A percentile compares a stretch with the other conserved stretches of the same genome.
Evolutionary conservation across 2,113 vertebrate genomes (phyloP).

Genomic region (Dipodomys merriami): DNA sequence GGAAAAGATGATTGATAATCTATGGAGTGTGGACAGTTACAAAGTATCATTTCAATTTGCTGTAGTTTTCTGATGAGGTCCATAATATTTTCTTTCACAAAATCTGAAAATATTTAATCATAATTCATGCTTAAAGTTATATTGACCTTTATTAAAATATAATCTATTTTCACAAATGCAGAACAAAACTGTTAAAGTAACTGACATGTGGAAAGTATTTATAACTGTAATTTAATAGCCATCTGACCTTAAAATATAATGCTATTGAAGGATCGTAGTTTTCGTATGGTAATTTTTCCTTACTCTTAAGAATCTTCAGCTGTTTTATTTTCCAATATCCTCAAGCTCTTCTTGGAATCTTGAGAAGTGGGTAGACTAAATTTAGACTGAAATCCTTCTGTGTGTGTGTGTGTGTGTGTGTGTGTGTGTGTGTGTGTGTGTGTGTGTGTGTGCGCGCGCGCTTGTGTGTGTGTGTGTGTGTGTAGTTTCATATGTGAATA

Average conservation of each 20-base stretch:
- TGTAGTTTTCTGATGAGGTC: constrained; percentile 33
- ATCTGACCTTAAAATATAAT: neutral
- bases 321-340: neutral
- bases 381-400: neutral
- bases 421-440: neutral
- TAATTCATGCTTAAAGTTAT: neutral
- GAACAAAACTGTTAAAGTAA: neutral
- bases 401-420: too few species aligned
- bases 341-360: neutral
- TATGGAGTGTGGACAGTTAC: neutral
- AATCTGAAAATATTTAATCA: constrained; percentile 9
- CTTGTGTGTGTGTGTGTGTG: neutral
- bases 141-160: neutral
- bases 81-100: constrained; percentile 23
- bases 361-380: neutral
- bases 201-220: neutral
- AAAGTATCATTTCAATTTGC: neutral
- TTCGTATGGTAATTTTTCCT: neutral
- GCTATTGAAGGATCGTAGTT: neutral
- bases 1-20: neutral
- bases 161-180: constrained; percentile 33
- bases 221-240: neutral
- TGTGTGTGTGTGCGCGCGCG: too few species aligned
- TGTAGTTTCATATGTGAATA: neutral
- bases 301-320: neutral